Percentiles rank a stretch among this genome's conserved stretches.
Evolutionary conservation across 2,797 vertebrate genomes (phyloP).

Genomic region (Petrocephalus schoutedeni): DNA sequence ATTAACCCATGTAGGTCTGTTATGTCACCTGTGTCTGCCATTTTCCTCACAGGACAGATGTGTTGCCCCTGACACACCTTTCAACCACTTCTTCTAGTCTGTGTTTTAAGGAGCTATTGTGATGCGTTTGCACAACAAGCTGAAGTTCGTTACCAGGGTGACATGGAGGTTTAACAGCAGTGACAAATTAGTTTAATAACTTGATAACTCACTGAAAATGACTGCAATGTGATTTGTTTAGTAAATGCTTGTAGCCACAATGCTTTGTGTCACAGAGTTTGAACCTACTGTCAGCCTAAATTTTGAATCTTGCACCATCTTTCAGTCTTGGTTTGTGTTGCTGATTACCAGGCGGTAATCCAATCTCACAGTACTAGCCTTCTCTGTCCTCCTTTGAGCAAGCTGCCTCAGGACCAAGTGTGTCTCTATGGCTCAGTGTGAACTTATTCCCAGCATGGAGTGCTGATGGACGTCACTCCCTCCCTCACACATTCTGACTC

Average conservation of each 20-base stretch:
- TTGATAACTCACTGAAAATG: background rate
- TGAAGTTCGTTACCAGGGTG: too few relatives aligned
- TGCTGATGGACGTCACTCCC: background rate
- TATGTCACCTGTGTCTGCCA: too few relatives aligned
- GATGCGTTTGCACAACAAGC: too few relatives aligned
- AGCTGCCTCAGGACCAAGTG: background rate
- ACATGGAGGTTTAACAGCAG: too few relatives aligned
- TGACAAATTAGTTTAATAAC: too few relatives aligned
- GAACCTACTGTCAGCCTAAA: background rate
- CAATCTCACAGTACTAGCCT: background rate
- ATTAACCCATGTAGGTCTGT: too few relatives aligned
- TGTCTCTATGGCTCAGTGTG: background rate
- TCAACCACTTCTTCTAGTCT: background rate
- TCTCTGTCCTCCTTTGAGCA: background rate
- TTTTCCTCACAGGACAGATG: background rate
- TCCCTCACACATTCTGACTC: slow-evolving; percentile 25
- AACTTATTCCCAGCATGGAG: background rate
- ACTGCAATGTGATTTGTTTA: background rate
- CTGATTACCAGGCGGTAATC: background rate
- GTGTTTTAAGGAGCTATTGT: background rate
- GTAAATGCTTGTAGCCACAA: background rate
- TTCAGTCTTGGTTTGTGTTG: background rate
- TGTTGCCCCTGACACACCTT: background rate
- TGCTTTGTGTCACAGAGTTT: background rate
- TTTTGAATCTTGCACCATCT: background rate